phyloP scores from a whole-genome alignment of 2,797 vertebrate genomes.

The Hydrolagus colliei region DNA sequence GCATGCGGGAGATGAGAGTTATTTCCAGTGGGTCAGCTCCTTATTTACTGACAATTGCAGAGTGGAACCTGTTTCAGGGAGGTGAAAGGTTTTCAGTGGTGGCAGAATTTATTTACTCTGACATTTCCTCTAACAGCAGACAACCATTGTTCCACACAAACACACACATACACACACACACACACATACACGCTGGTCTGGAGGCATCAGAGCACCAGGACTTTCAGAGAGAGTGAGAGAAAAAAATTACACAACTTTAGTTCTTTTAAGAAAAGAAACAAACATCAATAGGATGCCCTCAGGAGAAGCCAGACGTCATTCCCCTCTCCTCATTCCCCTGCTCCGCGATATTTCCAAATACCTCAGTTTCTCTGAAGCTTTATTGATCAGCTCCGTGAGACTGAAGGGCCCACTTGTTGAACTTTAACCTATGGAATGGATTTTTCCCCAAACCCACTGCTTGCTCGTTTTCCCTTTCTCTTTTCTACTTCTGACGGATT shows the following conservation, averaged over 20 bases:
- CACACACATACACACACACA: not conserved
- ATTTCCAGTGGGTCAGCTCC: constrained; percentile 14
- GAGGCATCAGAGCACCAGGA: no score
- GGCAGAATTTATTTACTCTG: constrained; percentile 28
- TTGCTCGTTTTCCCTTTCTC: constrained; percentile 20
- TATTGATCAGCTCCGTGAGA: constrained; percentile 27
- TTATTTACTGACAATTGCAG: constrained; percentile 22
- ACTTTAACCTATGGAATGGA: constrained; percentile 26
- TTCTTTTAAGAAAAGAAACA: constrained; percentile 21
- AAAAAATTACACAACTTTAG: constrained; percentile 23
- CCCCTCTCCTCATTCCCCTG: constrained; percentile 6
- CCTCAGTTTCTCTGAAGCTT: not conserved
- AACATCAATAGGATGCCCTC: constrained; percentile 29
- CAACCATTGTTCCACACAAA: constrained; percentile 14
- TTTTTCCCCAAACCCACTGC: constrained; percentile 16
- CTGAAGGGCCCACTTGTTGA: constrained; percentile 30
- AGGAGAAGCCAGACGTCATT: constrained; percentile 2
- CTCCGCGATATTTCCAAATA: constrained; percentile 27
- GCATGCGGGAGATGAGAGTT: not conserved
- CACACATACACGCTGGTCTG: not conserved
- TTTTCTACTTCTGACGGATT: constrained; percentile 16
- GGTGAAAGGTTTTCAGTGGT: not conserved
- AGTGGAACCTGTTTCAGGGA: not conserved
- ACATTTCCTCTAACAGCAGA: constrained; percentile 14
- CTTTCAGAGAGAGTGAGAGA: not conserved